Base-by-base conservation (phyloP, 1,140 invertebrate species). In the Tetramorium parvispinum region DNA sequence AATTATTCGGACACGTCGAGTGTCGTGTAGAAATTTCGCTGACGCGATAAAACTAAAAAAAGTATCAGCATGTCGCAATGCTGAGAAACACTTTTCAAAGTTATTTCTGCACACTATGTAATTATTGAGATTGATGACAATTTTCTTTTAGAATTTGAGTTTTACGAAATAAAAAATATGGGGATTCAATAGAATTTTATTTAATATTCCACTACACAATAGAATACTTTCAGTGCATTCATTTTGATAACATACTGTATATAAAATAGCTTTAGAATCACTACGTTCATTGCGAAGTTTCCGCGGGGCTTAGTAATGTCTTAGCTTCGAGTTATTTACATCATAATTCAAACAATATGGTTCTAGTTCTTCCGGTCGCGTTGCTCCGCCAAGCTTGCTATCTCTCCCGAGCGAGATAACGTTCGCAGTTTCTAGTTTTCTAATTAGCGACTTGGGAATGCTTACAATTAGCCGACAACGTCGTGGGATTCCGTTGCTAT, bases 361-460 rank as follows among this genome's bases (percentile, higher is more conserved):
- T 85, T 32, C 82, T 78, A 63, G 59, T 65, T 85, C 73, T 78
- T 78, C 59, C 21, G 51, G 32, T n/a, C 68, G 53, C 40, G 65
- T 61, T 68, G 51, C 32, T 85, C 18, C 75, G 32, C 49, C 11
- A 66, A 63, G 65, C 63, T 83, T 49, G n/a, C 57, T 88, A 75
- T 75, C 27, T 81, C 49, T 81, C 57, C 43, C 55, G 21, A 16
- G 63, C 77, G 55, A 75, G 51, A 88, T 63, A 71, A 85, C 87
- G 43, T 55, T 55, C n/a, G 59, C 53, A 88, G 75, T 88, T 89
- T 65, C 57, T 63, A 78, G 55, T 73, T 86, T 86, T 82, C 73
- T 57, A 85, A 89, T 89, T 89, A 89, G 57, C 46, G 70, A 89
- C 71, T 89, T 85, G 27, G 53, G 55, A 75, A 66, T 57, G 53